Percentiles rank a stretch among this genome's conserved stretches.
phyloP scores from a whole-genome alignment of 1,140 invertebrate species.

The Lepeophtheirus salmonis region DNA sequence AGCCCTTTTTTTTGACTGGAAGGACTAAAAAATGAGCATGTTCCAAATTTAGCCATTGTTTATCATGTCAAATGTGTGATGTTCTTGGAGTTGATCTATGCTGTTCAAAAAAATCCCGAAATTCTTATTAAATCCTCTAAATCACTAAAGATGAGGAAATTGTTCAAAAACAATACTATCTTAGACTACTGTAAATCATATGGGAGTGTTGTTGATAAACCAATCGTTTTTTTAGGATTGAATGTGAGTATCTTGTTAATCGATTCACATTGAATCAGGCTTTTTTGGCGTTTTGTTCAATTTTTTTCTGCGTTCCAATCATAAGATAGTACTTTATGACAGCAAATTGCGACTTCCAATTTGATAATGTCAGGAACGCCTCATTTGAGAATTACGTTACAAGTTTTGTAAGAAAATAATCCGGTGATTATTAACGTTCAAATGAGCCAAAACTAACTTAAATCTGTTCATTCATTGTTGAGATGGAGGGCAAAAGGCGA shows the following conservation, averaged over 20 bases:
- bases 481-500: too few relatives aligned
- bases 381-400: too few relatives aligned
- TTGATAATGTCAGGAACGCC: too few relatives aligned
- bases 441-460: too few relatives aligned
- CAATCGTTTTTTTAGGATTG: conserved; percentile 39
- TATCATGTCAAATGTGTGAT: conserved; percentile 43
- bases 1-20: conserved; percentile 26
- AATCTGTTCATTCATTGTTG: too few relatives aligned
- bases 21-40: conserved; percentile 26
- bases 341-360: too few relatives aligned
- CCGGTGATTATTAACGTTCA: too few relatives aligned
- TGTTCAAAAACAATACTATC: conserved; percentile 39
- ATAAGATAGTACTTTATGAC: too few relatives aligned
- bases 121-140: conserved; percentile 2
- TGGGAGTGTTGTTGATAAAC: conserved; percentile 46
- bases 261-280: too few relatives aligned
- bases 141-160: conserved; percentile 14
- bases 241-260: conserved; percentile 48
- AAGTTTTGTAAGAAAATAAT: too few relatives aligned
- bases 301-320: too few relatives aligned
- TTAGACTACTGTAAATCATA: conserved; percentile 45
- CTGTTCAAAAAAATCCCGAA: conserved; percentile 1
- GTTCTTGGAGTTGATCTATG: conserved; percentile 48
- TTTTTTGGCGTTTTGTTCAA: too few relatives aligned
- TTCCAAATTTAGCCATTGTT: conserved; percentile 40